Evolutionary conservation across 2,797 vertebrate genomes (phyloP), one percentile per base, ranked within the genome.

Genomic region (Capromys pilorides): DNA sequence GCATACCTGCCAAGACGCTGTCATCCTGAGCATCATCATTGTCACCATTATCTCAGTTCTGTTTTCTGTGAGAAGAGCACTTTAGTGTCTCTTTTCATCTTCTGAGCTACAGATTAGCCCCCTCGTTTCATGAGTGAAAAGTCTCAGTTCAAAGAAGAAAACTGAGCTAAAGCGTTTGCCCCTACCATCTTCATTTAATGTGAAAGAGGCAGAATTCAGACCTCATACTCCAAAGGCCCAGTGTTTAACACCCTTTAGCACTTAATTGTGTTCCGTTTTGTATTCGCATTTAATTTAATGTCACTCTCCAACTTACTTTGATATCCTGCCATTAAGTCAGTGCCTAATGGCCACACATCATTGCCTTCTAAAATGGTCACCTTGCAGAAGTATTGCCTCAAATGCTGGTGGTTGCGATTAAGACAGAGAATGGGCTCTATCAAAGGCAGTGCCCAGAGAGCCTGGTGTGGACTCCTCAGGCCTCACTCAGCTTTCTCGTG

Each of bases 191-290:
- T 96, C 49, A 62, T 88, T 95, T 81, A 78, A n/a, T 87, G 41
- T 69, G 21, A 28, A 51, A 80, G 80, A 33, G n/a, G 18, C 39
- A 94, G 82, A 95, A 91, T 81, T 95, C 36, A 93, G 51, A 90
- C 66, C 51, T 36, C 54, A 31, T 39, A 26, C 90, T 91, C 39
- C 0, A 67, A 69, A 79, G 36, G 2, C 9, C 94, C 5, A 0
- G 0, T 79, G 6, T 91, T 88, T 75, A 36, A 77, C 13, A 71
- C 49, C 84, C 31, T 86, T 78, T 59, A 77, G 18, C 31, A 13
- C 31, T 92, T 90, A 39, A 19, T 67, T 75, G 21, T 86, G 26
- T 93, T 80, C 24, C 67, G 19, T 94, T 87, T 92, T 86, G 6
- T 90, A 54, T 93, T 83, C 91, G 28, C 24, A 66, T 71, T 86